Base-by-base conservation (phyloP, 2,797 vertebrate genomes). In the Sebastiscus albofasciatus region DNA sequence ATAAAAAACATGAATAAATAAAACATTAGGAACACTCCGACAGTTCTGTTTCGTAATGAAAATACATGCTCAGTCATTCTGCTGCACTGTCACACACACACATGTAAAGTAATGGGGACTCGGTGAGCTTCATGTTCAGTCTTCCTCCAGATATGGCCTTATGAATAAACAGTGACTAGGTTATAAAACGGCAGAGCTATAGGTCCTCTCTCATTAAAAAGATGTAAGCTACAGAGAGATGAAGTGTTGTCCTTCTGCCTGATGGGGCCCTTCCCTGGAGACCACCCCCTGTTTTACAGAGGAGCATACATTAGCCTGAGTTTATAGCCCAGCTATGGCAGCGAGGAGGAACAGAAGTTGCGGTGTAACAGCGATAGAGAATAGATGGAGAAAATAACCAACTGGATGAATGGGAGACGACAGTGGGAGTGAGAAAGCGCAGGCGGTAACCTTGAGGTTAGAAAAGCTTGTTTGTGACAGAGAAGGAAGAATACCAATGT, bases 401-500 rank as follows among this genome's bases (percentile, higher is more conserved):
- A 29, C 29, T 27, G 33, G 26, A 67, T 79, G 73, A 81, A 71
- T 77, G 59, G 75, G 52, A 80, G 8, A 29, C 14, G 18, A 79
- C 62, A 71, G 79, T 31, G 26, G 36, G 72, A 82, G 56, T 62
- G 75, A 80, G 79, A 81, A 80, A 75, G 67, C 6, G 10, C 49
- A 52, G 72, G 24, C 59, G 66, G 55, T 83, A 80, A 83, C 90
- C 83, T 87, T 79, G 46, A 72, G 88, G 52, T 84, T 67, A 73
- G 24, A 55, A 26, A 65, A 52, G 7, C 70, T 68, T 34, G 67
- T 31, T 66, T 67, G 67, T 72, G 58, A 58, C 59, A 36, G 46
- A 74, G 71, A 58, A 52, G 52, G 26, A 80, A 76, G 62, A 71
- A 85, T 66, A 74, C 52, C 69, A 85, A 54, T 70, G 72, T 24